These are phyloP conservation scores for Coptodon bakossiorum DNA, from an alignment of 2,113 vertebrate genomes.

Conservation along the genomic window DNA sequence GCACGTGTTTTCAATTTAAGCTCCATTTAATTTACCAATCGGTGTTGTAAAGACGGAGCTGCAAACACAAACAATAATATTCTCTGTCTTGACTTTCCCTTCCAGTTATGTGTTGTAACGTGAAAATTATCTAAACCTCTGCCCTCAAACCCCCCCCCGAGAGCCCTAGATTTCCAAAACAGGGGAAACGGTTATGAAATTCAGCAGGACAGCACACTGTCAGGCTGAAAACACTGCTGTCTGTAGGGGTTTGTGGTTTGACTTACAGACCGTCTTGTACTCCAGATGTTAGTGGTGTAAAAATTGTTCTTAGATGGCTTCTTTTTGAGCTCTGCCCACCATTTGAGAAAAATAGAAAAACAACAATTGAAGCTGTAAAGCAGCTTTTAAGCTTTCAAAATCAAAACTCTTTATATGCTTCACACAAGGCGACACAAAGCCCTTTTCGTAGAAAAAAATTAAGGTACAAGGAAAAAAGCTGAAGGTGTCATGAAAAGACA, in stretches of 20 bases:
- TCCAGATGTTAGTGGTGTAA: constrained; percentile 43
- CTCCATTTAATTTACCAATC: not conserved
- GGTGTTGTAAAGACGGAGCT: not conserved
- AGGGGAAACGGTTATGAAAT: constrained; percentile 62
- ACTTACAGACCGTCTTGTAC: not conserved
- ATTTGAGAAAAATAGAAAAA: not conserved
- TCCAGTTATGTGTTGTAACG: constrained; percentile 10
- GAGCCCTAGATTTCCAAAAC: constrained; percentile 44
- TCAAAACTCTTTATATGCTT: not conserved
- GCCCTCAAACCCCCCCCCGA: constrained; percentile 17
- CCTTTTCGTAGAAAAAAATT: not conserved
- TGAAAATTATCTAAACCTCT: constrained; percentile 22
- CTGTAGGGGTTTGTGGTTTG: constrained; percentile 51
- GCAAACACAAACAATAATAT: not conserved
- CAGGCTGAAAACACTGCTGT: constrained; percentile 19
- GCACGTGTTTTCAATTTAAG: not conserved
- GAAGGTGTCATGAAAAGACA: not conserved
- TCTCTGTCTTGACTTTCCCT: not conserved
- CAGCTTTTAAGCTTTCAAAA: not conserved
- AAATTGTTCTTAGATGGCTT: constrained; percentile 38
- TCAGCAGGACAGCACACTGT: not conserved
- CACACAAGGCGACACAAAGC: not conserved
- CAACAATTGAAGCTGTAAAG: not conserved
- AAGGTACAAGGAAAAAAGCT: not conserved
- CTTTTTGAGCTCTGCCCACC: constrained; percentile 1